Evolutionary conservation across 2,797 vertebrate genomes (phyloP), one percentile per base, ranked within the genome.

Genomic region (Hybognathus amarus): DNA sequence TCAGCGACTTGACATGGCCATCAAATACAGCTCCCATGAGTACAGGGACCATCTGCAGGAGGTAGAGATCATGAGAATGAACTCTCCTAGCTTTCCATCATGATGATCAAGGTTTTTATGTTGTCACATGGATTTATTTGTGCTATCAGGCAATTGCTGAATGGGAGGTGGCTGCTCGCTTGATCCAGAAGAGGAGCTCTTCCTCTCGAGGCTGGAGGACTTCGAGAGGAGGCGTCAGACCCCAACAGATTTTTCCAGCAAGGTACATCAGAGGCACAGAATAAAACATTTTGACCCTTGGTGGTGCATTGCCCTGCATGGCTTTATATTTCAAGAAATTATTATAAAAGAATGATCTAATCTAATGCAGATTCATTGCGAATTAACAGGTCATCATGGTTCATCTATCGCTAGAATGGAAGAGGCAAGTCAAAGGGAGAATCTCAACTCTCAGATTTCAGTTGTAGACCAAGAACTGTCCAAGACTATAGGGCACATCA

Each of bases 231-330:
- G 1, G 94, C 93, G 45, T 96, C 95, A 0, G 89, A 95, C 79
- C 94, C 95, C 42, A 94, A 93, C 83, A 93, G 95, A 77, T 94
- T 96, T 87, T 95, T 94, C 47, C 83, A 85, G 24, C 91, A 73
- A 83, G 89, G 91, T 92, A 87, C 8, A 45, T 10, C 20, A 47
- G 24, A 15, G 3, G 20, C 20, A 64, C 10, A 33, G 1, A 33
- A n/a, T 30, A 33, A 33, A 47, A 4, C n/a, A 54, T 33, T 73
- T 17, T 50, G 17, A 20, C n/a, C 13, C 18, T 22, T 33, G 18
- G 20, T 30, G 1, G 9, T 20, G 17, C 5, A 17, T 17, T 54
- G 6, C 45, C 45, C 38, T 30, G 7, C 42, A 79, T 36, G 20
- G 24, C 20, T 64, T 73, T 36, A 52, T 10, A 38, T 66, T 66